Conservation (phyloP, 64 coral and sea anemone species). For the Orbicella faveolata region DNA sequence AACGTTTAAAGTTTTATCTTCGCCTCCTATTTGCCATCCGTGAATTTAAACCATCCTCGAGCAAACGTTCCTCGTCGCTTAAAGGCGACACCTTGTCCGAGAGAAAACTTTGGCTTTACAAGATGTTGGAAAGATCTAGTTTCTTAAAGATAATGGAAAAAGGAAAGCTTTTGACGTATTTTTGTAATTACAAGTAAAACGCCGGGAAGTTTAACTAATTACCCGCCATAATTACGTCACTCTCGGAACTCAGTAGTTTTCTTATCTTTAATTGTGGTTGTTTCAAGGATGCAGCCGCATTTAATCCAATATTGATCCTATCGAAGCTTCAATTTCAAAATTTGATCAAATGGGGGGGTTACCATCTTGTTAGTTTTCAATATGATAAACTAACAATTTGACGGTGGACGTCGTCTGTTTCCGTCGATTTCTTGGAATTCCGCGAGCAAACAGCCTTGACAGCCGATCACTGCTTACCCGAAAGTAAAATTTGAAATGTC, state of each 20-base stretch:
- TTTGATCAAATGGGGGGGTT: not conserved
- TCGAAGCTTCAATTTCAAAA: constrained; percentile 17
- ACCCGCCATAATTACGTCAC: not conserved
- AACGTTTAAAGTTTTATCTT: too few relatives aligned
- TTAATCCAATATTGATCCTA: constrained; percentile 10
- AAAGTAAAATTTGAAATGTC: not conserved
- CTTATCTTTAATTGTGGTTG: constrained; percentile 2
- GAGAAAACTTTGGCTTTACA: constrained; percentile 18
- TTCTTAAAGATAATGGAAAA: constrained; percentile 19
- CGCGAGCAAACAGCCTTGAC: too few relatives aligned
- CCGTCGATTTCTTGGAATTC: not conserved
- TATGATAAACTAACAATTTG: not conserved
- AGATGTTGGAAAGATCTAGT: constrained; percentile 20
- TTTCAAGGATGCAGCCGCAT: constrained; percentile 8
- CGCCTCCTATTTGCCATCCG: not conserved
- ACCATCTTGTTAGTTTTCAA: constrained; percentile 14
- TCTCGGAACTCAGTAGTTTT: not conserved
- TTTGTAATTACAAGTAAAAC: constrained; percentile 11
- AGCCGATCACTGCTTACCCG: not conserved
- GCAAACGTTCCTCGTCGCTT: not conserved
- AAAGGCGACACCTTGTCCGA: constrained; percentile 31
- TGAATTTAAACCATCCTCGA: not conserved
- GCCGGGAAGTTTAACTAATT: constrained; percentile 24
- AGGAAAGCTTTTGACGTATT: constrained; percentile 11
- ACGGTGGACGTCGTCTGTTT: not conserved